phyloP scores from a whole-genome alignment of 2,797 vertebrate genomes.

The Lutjanus campechanus region DNA sequence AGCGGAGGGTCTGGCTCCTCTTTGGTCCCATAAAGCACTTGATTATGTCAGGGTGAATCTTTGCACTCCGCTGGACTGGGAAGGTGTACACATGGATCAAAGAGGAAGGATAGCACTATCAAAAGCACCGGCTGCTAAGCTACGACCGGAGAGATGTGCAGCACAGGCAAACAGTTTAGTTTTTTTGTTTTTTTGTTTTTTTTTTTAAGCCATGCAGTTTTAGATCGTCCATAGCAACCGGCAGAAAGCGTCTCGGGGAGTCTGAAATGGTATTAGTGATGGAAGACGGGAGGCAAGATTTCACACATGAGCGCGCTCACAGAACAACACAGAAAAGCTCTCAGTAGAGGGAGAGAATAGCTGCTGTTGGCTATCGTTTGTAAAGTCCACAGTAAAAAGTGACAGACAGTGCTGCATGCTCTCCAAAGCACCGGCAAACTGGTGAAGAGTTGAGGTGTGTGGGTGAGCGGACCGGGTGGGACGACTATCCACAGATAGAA shows the following conservation, averaged over 20 bases:
- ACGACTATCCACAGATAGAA: constrained; percentile 28
- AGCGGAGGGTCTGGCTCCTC: constrained; percentile 68
- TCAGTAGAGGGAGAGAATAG: constrained; percentile 55
- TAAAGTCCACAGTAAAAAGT: constrained; percentile 65
- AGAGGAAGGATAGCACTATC: constrained; percentile 44
- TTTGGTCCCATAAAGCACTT: constrained; percentile 86
- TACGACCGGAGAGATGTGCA: constrained; percentile 72
- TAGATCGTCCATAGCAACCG: constrained; percentile 81
- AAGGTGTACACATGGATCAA: constrained; percentile 25
- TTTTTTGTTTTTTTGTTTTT: neutral
- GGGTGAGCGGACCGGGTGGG: constrained; percentile 24
- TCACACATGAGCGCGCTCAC: constrained; percentile 44
- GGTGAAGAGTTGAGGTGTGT: constrained; percentile 57
- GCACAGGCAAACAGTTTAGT: constrained; percentile 66
- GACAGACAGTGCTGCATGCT: constrained; percentile 69
- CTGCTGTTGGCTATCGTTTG: constrained; percentile 69
- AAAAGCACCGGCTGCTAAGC: constrained; percentile 79
- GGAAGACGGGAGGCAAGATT: constrained; percentile 60
- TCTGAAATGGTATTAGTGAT: constrained; percentile 34
- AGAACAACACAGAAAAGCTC: constrained; percentile 55
- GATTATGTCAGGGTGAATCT: constrained; percentile 71
- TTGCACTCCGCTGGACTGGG: constrained; percentile 57
- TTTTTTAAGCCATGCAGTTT: constrained; percentile 77
- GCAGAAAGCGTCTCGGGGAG: constrained; percentile 56
- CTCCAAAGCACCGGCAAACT: constrained; percentile 67